These are phyloP conservation scores for Hirudinaria manillensis DNA, from an alignment of 2,888 invertebrate species.

Conservation along the genomic window DNA sequence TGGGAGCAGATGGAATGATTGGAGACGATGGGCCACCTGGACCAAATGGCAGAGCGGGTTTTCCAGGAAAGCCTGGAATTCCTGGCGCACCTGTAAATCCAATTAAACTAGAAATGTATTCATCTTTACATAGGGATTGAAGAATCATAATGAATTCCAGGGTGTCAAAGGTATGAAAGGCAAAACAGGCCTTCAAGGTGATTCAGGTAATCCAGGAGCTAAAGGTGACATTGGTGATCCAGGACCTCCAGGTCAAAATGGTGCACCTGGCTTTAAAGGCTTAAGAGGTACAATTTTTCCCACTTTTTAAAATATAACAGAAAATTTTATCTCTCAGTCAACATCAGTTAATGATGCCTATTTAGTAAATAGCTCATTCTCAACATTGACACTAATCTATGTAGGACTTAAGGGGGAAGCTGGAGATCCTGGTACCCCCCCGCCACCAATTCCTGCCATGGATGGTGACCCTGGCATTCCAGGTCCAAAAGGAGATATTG, in stretches of 20 bases:
- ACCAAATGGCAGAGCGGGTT: not conserved
- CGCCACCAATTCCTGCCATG: not conserved
- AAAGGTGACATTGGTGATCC: constrained; percentile 37
- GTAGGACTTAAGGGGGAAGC: constrained; percentile 24
- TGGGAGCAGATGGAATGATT: constrained; percentile 20
- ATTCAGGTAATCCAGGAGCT: constrained; percentile 12
- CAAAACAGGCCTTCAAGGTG: not conserved
- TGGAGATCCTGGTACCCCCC: constrained; percentile 21
- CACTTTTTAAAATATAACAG: not conserved
- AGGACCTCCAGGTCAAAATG: constrained; percentile 24
- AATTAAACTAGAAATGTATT: not conserved
- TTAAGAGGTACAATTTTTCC: not conserved
- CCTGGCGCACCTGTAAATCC: not conserved
- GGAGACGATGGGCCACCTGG: constrained; percentile 17
- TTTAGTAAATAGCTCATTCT: not conserved
- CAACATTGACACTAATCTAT: not conserved
- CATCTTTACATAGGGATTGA: not conserved
- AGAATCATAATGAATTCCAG: not conserved
- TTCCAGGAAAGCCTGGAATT: constrained; percentile 9
- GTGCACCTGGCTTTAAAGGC: not conserved
- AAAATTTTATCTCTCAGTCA: no score
- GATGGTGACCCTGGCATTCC: constrained; percentile 13
- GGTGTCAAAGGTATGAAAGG: constrained; percentile 9
- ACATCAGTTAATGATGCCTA: no score
- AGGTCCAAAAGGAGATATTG: constrained; percentile 6